These are phyloP conservation scores for Aproaerema taeniolella DNA, from an alignment of 2,888 invertebrate species.

Conservation along the genomic window DNA sequence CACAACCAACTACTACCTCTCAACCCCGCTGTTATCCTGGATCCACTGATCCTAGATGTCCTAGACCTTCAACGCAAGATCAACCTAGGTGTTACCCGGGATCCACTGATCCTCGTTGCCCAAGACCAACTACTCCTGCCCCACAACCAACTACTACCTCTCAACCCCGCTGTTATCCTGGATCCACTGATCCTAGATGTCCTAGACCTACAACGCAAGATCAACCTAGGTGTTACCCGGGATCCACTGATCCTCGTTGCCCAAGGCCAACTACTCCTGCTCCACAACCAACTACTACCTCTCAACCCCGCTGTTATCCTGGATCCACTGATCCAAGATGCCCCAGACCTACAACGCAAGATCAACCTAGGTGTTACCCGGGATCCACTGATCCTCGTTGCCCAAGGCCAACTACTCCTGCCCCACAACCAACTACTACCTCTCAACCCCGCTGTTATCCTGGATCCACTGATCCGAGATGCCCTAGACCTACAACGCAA, in stretches of 20 bases:
- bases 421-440: too few species aligned
- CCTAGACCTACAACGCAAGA: constrained; percentile 19
- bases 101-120: constrained; percentile 30
- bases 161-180: constrained; percentile 29
- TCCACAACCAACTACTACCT: background rate
- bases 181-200: constrained; percentile 17
- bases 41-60: constrained; percentile 25
- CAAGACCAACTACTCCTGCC: constrained; percentile 15
- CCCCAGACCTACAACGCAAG: constrained; percentile 31
- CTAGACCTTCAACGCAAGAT: constrained; percentile 24
- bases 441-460: too few species aligned
- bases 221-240: constrained; percentile 24
- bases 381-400: constrained; percentile 22
- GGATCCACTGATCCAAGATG: constrained; percentile 31
- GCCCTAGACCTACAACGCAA: too few species aligned
- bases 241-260: constrained; percentile 23
- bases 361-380: constrained; percentile 29
- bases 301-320: constrained; percentile 27
- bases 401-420: too few species aligned
- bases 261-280: constrained; percentile 17
- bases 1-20: constrained; percentile 22
- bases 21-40: constrained; percentile 27
- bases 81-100: constrained; percentile 30
- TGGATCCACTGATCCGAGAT: too few species aligned
- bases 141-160: too few species aligned